Base-by-base conservation (phyloP, 2,113 vertebrate species). In the Halichoeres trimaculatus region DNA sequence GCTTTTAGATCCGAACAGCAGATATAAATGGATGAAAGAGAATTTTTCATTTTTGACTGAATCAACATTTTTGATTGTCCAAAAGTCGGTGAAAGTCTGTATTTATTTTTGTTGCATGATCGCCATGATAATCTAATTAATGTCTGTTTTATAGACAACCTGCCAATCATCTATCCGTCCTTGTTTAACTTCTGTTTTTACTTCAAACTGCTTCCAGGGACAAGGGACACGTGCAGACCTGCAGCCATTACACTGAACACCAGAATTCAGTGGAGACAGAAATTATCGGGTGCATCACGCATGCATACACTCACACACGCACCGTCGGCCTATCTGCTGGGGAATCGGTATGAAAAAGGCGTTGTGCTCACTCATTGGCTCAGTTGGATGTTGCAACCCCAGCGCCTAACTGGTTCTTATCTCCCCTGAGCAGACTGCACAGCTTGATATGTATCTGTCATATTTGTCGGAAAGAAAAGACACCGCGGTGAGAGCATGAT, bases 401-500 rank as follows among this genome's bases (percentile, higher is more conserved):
- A 90, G 93, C 89, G 92, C 91, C 92, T 88, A 85, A 91, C 88
- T 80, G 83, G 89, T 83, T 79, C 93, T 93, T 95, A 95, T 95
- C 94, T 93, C 78, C 74, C 74, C 65, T 65, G 77, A 92, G 90
- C 92, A 94, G 92, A 88, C 92, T 90, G 90, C 89, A 85, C 78
- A 81, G 88, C 72, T 81, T 92, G 94, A 94, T 95, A 95, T 92
- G 90, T 88, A 94, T 95, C 94, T 93, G 91, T 91, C 91, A 93
- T 93, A 93, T 93, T 90, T 90, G 91, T 93, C 86, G 82, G 90
- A 93, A 92, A 94, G 91, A 91, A 93, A 90, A 94, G 85, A 92
- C 90, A 91, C 88, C 78, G 76, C 85, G 77, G 90, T 83, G 84
- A 86, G 82, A 81, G 83, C 76, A 72, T 60, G 79, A 93, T 92